Percentiles rank a stretch among this genome's conserved stretches.
These are phyloP conservation scores for Ornithoptera priamus DNA, from an alignment of 2,888 invertebrate genomes.

Conservation along the genomic window DNA sequence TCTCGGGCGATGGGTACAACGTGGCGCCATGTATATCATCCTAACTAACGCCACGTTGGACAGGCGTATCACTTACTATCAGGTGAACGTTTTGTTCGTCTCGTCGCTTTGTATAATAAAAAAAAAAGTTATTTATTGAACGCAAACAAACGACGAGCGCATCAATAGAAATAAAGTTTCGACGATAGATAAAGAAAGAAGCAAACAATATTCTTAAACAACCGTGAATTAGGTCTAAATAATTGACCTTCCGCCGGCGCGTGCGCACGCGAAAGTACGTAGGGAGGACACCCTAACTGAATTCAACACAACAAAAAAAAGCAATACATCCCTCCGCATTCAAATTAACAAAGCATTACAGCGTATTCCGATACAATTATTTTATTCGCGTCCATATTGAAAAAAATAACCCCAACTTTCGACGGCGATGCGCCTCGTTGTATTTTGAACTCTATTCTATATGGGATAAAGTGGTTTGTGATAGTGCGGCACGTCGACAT, in stretches of 20 bases:
- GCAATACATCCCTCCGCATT: slow-evolving; percentile 63
- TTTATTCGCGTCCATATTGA: slow-evolving; percentile 48
- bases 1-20: too few species aligned
- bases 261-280: slow-evolving; percentile 58
- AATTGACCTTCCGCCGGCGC: slow-evolving; percentile 74
- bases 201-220: slow-evolving; percentile 60
- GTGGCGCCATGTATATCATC: too few species aligned
- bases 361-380: slow-evolving; percentile 70
- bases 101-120: too few species aligned
- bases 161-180: slow-evolving; percentile 39
- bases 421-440: slow-evolving; percentile 5
- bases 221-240: slow-evolving; percentile 76
- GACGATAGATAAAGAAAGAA: slow-evolving; percentile 48
- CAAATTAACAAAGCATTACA: slow-evolving; percentile 79
- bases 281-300: slow-evolving; percentile 52
- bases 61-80: too few species aligned
- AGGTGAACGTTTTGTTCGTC: too few species aligned
- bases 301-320: slow-evolving; percentile 39
- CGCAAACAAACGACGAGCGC: slow-evolving; percentile 30
- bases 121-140: too few species aligned
- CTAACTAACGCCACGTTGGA: too few species aligned
- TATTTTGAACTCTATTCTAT: slow-evolving; percentile 27
- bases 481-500: slow-evolving; percentile 13
- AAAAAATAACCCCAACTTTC: slow-evolving; percentile 45
- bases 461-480: slow-evolving; percentile 35